Conservation (phyloP, 2,888 invertebrate genomes). For the Acleris laterana region DNA sequence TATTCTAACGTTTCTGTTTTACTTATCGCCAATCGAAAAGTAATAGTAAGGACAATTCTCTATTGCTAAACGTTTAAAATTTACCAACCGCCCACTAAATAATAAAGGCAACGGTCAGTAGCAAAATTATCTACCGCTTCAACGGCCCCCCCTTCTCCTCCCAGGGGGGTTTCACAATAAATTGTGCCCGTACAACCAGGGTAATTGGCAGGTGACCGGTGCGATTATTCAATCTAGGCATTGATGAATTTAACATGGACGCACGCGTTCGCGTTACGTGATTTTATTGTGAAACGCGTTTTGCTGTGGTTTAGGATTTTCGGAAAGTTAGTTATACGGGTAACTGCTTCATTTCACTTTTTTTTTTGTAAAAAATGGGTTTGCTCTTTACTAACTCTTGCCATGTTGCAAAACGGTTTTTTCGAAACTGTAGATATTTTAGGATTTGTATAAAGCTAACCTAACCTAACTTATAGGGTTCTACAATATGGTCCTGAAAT, state of each 20-base stretch:
- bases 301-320: not conserved
- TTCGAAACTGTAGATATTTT: no score
- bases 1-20: no score
- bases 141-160: slow-evolving; percentile 22
- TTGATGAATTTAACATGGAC: slow-evolving; percentile 38
- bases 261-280: slow-evolving; percentile 30
- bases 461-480: no score
- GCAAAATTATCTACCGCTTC: slow-evolving; percentile 32
- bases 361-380: no score
- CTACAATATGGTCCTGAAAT: no score
- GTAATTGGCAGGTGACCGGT: slow-evolving; percentile 46
- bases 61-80: not conserved
- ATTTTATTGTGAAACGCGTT: slow-evolving; percentile 18
- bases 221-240: slow-evolving; percentile 40
- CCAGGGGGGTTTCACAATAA: slow-evolving; percentile 43
- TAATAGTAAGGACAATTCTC: no score
- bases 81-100: slow-evolving; percentile 11
- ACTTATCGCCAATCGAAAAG: no score
- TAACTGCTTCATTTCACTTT: no score
- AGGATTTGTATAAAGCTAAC: no score
- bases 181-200: slow-evolving; percentile 41
- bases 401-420: no score
- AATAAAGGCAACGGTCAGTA: slow-evolving; percentile 21
- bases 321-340: not conserved
- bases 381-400: no score